A percentile compares a stretch with the other conserved stretches of the same genome.
Evolutionary conservation across 2,797 vertebrate species (phyloP).

Genomic region (Mus spretus): DNA sequence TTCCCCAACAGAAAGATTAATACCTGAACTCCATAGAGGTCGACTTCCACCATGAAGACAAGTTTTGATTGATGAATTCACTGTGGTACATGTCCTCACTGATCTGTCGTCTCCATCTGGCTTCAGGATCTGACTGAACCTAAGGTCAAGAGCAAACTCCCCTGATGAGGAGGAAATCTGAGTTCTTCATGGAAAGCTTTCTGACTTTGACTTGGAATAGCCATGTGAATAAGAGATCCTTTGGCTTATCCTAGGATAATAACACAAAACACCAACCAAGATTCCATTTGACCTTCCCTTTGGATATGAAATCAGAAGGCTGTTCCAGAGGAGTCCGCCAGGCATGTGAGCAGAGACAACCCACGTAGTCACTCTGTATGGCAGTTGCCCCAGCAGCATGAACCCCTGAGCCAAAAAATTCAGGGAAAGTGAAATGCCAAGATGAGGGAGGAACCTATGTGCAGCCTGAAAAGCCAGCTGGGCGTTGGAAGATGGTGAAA

Average conservation of each 20-base stretch:
- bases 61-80: neutral
- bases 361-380: too few relatives aligned
- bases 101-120: too few relatives aligned
- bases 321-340: neutral
- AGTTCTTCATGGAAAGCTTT: neutral
- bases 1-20: too few relatives aligned
- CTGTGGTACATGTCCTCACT: neutral
- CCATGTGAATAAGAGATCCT: neutral
- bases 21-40: neutral
- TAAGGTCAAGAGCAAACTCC: neutral
- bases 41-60: neutral
- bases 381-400: too few relatives aligned
- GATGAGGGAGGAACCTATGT: neutral
- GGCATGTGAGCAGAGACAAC: neutral
- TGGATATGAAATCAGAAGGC: neutral
- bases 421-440: neutral
- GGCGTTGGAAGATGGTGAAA: neutral
- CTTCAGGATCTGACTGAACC: too few relatives aligned
- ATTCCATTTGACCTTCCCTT: neutral
- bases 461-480: neutral
- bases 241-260: neutral
- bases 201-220: neutral
- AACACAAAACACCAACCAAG: neutral
- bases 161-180: neutral
- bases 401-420: neutral